A percentile compares a stretch with the other conserved stretches of the same genome.
These are phyloP conservation scores for Tetanocera ferruginea DNA, from an alignment of 2,888 invertebrate species.

Conservation along the genomic window DNA sequence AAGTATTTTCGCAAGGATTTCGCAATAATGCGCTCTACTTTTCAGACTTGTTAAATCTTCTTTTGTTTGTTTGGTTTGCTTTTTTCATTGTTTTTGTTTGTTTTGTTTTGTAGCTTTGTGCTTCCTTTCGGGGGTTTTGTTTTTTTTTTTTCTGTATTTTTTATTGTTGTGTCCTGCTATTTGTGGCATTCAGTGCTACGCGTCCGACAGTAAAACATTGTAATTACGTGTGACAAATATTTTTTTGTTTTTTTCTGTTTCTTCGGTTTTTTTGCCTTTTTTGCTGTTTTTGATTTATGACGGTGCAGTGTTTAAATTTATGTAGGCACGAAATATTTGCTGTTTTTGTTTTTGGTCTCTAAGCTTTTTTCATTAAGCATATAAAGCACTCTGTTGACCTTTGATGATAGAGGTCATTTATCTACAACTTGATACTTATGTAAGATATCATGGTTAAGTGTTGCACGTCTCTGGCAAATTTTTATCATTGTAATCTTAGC, in stretches of 20 bases:
- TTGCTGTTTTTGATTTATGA: background rate
- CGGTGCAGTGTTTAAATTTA: background rate
- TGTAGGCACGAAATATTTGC: background rate
- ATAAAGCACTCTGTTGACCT: background rate
- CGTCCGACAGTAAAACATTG: conserved; percentile 46
- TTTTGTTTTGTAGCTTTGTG: background rate
- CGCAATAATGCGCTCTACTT: too few relatives aligned
- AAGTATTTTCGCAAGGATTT: too few relatives aligned
- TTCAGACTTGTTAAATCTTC: background rate
- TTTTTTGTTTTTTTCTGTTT: conserved; percentile 10
- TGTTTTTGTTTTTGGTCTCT: background rate
- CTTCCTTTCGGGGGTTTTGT: background rate
- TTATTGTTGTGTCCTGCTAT: background rate
- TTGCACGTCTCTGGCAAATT: too few relatives aligned
- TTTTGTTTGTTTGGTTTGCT: background rate
- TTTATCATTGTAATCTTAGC: too few relatives aligned
- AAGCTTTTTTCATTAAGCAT: background rate
- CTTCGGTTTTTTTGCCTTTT: background rate
- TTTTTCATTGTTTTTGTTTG: background rate
- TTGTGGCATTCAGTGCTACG: conserved; percentile 9
- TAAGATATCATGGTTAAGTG: too few relatives aligned
- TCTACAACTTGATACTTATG: too few relatives aligned
- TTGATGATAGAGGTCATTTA: background rate
- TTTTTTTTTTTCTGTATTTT: background rate
- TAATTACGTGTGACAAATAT: conserved; percentile 47